Evolutionary conservation across 2,888 invertebrate species (phyloP).

Genomic region (Trissolcus japonicus): DNA sequence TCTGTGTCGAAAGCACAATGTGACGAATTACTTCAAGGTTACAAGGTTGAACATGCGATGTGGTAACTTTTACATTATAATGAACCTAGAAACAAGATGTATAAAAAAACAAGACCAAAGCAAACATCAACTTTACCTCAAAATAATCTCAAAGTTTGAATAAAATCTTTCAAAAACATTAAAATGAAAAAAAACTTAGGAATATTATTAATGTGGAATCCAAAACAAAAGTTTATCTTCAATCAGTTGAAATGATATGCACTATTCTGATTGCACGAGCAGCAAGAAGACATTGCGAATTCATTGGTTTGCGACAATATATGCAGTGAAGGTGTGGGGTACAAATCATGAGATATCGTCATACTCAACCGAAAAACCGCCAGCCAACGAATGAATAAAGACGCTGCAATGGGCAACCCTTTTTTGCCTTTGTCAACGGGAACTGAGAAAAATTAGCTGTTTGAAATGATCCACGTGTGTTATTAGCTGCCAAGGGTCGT

Average conservation of each 20-base stretch:
- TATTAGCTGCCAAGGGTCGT: constrained; percentile 75
- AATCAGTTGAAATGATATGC: constrained; percentile 8
- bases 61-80: too few relatives aligned
- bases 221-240: too few relatives aligned
- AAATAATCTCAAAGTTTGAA: too few relatives aligned
- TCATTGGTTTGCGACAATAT: constrained; percentile 42
- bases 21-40: constrained; percentile 63
- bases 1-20: constrained; percentile 67
- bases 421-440: constrained; percentile 69
- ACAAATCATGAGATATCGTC: constrained; percentile 54
- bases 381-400: constrained; percentile 56
- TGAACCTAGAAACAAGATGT: too few relatives aligned
- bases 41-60: constrained; percentile 9
- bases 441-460: constrained; percentile 73
- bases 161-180: too few relatives aligned
- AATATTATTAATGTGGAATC: too few relatives aligned
- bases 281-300: constrained; percentile 52
- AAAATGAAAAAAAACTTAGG: too few relatives aligned
- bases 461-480: constrained; percentile 75
- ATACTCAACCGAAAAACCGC: constrained; percentile 52
- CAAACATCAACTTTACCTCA: too few relatives aligned
- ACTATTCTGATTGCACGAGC: constrained; percentile 49
- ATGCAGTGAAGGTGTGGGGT: constrained; percentile 35
- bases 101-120: too few relatives aligned
- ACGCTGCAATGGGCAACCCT: constrained; percentile 61